Evolutionary conservation across 2,113 vertebrate species (phyloP), one percentile per base, ranked within the genome.

Genomic region (Eurypyga helias): DNA sequence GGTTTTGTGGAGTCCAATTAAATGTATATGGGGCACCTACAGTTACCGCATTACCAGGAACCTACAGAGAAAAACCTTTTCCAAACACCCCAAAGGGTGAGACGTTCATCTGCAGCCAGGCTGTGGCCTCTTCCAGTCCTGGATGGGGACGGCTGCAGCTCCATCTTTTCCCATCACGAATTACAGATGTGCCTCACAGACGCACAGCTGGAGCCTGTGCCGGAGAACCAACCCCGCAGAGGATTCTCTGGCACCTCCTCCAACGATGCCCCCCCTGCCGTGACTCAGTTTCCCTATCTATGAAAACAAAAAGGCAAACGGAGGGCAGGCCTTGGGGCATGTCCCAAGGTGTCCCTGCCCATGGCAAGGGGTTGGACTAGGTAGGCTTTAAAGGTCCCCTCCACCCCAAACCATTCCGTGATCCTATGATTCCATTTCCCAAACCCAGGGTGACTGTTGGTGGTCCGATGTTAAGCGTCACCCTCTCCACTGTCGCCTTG

Each of bases 361-460:
- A 6, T 6, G 5, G 51, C 60, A 76, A 61, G 41, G n/a, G 6
- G 31, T 19, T 31, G 38, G 57, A 34, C 67, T 20, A 14, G 38
- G 6, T 26, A 9, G 3, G 1, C 14, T 85, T 24, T 17, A 19
- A 23, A 18, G 28, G 51, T 41, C 62, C 43, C 16, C 66, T 66
- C 41, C 52, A 10, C 41, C 13, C 33, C 60, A 65, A 85, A 46
- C 10, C 2, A 6, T 28, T 73, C 29, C 8, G 1, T 33, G 60
- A 55, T 17, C 8, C 65, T 24, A 2, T 5, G 54, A 21, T 48
- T 62, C 23, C 41, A 3, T 25, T 60, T 87, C 69, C 60, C 65
- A 83, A 65, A 62, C 16, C 16, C 33, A 2, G 64, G 54, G 41
- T 1, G 5, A 45, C 28, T 0, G 0, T 21, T 36, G 43, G 26